A percentile compares a stretch with the other conserved stretches of the same genome.
These are phyloP conservation scores for Philopotamus ludificatus DNA, from an alignment of 1,140 invertebrate species.

Conservation along the genomic window DNA sequence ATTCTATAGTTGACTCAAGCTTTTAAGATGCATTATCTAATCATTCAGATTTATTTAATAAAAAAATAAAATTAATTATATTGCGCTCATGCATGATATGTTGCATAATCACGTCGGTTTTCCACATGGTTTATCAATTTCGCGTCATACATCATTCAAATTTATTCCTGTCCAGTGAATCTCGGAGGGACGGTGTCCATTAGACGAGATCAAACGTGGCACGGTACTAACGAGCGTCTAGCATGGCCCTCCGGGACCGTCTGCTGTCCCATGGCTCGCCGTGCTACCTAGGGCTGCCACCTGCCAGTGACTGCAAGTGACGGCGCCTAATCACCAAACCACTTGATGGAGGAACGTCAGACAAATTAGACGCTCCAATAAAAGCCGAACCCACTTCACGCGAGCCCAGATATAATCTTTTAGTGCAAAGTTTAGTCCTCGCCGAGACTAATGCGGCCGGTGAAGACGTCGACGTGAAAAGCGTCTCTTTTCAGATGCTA, in stretches of 20 bases:
- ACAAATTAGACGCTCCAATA: not conserved
- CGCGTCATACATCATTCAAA: constrained; percentile 26
- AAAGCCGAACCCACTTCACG: not conserved
- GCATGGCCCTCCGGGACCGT: not conserved
- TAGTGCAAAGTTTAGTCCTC: too few relatives aligned
- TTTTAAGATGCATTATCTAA: too few relatives aligned
- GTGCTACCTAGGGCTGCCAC: not conserved
- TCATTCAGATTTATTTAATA: too few relatives aligned
- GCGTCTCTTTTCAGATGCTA: too few relatives aligned
- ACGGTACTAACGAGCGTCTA: constrained; percentile 18
- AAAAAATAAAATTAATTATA: too few relatives aligned
- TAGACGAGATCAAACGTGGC: constrained; percentile 21
- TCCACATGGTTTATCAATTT: constrained; percentile 4
- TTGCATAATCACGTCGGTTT: too few relatives aligned
- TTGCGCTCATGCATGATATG: too few relatives aligned
- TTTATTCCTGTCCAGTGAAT: constrained; percentile 31
- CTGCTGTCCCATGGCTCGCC: not conserved
- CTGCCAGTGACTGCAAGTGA: not conserved
- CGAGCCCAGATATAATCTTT: too few relatives aligned
- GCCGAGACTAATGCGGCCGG: too few relatives aligned
- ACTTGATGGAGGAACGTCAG: not conserved
- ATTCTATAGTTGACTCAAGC: too few relatives aligned
- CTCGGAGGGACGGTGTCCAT: constrained; percentile 27
- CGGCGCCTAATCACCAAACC: not conserved
- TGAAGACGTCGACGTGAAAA: too few relatives aligned